Evolutionary conservation across 2,113 vertebrate genomes (phyloP).

Genomic region (Lophotis ruficrista): DNA sequence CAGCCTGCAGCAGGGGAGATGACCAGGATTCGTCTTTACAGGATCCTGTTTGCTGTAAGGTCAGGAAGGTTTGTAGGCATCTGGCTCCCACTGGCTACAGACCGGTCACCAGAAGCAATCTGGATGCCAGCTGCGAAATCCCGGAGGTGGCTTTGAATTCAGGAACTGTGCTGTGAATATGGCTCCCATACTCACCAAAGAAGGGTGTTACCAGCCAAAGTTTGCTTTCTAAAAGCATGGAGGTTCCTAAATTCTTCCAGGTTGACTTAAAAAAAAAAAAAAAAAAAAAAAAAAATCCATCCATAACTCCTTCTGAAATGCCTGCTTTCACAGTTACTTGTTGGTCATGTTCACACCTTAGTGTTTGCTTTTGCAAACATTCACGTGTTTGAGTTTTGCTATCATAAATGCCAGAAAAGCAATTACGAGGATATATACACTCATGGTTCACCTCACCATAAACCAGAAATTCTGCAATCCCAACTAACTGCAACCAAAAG

Average conservation of each 20-base stretch:
- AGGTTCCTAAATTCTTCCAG: background rate
- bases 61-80: constrained; percentile 4
- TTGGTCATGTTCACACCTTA: background rate
- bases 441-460: background rate
- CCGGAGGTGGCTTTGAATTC: background rate
- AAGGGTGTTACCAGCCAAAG: background rate
- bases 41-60: background rate
- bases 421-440: background rate
- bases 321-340: background rate
- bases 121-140: constrained; percentile 46
- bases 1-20: background rate
- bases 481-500: background rate
- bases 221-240: background rate
- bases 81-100: background rate
- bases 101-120: background rate
- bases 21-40: background rate
- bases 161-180: background rate
- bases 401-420: background rate
- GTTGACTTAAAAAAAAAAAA: background rate
- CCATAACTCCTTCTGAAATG: background rate
- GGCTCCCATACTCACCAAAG: background rate
- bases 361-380: background rate
- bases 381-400: background rate
- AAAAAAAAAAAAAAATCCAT: background rate
- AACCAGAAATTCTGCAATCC: background rate